A percentile compares a stretch with the other conserved stretches of the same genome.
Conservation (phyloP, 2,797 vertebrate species). For the Schizothorax lantsangensis region DNA sequence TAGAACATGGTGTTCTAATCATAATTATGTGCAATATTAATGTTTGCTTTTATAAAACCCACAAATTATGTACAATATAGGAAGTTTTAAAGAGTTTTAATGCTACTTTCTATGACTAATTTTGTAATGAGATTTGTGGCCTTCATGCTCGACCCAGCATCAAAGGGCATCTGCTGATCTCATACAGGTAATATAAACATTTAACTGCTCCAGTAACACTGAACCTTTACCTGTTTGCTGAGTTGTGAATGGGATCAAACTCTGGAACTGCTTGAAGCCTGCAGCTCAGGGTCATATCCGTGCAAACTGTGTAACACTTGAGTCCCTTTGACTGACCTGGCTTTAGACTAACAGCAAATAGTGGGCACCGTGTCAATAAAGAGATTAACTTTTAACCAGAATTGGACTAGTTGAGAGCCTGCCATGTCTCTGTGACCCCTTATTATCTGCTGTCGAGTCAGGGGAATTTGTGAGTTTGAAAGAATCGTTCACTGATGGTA, state of each 20-base stretch:
- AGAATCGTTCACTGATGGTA: neutral
- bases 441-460: neutral
- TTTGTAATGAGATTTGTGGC: neutral
- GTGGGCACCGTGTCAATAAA: neutral
- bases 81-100: neutral
- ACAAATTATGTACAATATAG: neutral
- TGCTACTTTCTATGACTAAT: neutral
- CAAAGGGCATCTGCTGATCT: neutral
- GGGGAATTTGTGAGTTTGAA: neutral
- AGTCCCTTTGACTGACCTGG: neutral
- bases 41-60: neutral
- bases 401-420: neutral
- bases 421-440: neutral
- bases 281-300: neutral
- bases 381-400: constrained; percentile 39
- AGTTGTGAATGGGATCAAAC: constrained; percentile 14
- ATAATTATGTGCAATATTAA: neutral
- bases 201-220: neutral
- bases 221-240: neutral
- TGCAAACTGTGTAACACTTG: neutral
- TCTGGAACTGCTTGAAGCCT: neutral
- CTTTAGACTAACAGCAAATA: constrained; percentile 17
- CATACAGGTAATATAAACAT: constrained; percentile 5
- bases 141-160: neutral
- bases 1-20: neutral